Conservation (phyloP, 2,113 vertebrate species). For the Periophthalmus modestus region DNA sequence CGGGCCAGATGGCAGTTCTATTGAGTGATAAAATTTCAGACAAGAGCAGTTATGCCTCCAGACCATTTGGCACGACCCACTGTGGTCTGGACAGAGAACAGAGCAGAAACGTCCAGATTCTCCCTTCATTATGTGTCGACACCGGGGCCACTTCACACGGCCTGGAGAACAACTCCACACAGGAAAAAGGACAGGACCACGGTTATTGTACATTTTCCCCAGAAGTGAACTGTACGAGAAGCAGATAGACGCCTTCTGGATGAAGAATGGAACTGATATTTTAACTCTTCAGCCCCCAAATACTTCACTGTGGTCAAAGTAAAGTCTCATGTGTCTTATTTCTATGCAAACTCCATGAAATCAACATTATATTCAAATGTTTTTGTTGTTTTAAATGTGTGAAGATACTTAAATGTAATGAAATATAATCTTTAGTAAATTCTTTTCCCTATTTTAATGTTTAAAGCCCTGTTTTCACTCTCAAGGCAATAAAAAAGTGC, state of each 20-base stretch:
- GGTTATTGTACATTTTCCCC: no score
- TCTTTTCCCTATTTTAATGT: neutral
- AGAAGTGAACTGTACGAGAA: no score
- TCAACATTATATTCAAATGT: neutral
- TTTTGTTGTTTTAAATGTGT: neutral
- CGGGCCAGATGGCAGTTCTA: conserved; percentile 72
- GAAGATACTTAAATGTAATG: neutral
- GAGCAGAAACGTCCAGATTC: conserved; percentile 48
- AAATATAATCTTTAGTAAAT: neutral
- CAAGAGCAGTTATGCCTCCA: conserved; percentile 59
- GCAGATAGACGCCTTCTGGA: no score
- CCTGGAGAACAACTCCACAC: neutral
- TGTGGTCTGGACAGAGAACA: conserved; percentile 47
- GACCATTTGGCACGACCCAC: conserved; percentile 49
- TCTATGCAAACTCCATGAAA: neutral
- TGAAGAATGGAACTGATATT: no score
- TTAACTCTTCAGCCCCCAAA: no score
- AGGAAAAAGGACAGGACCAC: neutral
- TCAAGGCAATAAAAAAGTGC: neutral
- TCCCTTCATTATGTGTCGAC: conserved; percentile 49
- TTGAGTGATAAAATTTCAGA: conserved; percentile 71
- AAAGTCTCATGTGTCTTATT: neutral
- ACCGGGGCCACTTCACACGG: neutral
- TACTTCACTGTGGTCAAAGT: no score
- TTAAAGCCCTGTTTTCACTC: no score